Evolutionary conservation across 2,888 invertebrate species (phyloP), one percentile per base, ranked within the genome.

Genomic region (Xylocampa areola): DNA sequence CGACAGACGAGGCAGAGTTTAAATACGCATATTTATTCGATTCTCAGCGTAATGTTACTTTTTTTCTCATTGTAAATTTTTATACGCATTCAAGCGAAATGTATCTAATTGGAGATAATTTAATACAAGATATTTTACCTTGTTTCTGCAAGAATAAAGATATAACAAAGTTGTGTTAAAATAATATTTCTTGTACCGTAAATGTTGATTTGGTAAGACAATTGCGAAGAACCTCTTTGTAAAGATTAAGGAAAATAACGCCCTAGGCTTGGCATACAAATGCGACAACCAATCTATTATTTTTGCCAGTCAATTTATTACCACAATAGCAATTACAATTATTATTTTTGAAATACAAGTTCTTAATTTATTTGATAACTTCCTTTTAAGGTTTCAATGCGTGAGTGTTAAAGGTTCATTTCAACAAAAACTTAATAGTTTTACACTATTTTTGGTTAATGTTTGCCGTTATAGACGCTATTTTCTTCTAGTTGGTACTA

Each of bases 21-120:
- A 19, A 2, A 39, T 39, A 14, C 17, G n/a, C 14, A 21, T 6
- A 21, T 6, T 6, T 10, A 4, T 33, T 16, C 14, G 17, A 29
- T 25, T 29, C 43, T 23, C 23, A 41, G 32, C 14, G 7, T 49
- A 58, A 50, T 30, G 14, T 37, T 41, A 41, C 23, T 30, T 39
- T 36, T 48, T 23, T 10, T 40, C 16, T 8, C 27, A 33, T 35
- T 51, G 27, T 25, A 23, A 30, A 36, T 33, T 29, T 14, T 7
- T 23, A 25, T 0, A 4, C 10, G 16, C 29, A 21, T 36, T 37
- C 49, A 25, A n/a, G 40, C 16, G 14, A n/a, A 33, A 36, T n/a
- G 11, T 36, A 14, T 23, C 10, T 55, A 43, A 65, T 54, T 54
- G 44, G 17, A n/a, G 16, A 44, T 29, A 17, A 47, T 52, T 19